Conservation (phyloP, 2,888 invertebrate genomes). For the Lapara coniferarum region DNA sequence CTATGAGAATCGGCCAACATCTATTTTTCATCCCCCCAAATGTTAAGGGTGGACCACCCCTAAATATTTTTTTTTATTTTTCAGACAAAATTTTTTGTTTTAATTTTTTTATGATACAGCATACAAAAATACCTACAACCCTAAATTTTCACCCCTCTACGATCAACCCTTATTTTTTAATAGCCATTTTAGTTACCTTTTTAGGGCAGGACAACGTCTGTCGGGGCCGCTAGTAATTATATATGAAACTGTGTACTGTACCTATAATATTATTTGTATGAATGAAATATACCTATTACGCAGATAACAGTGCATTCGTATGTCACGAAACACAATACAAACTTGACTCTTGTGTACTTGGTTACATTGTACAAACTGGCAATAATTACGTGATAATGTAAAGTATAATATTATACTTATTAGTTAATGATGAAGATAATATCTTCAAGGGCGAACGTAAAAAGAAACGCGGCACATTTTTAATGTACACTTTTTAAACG, state of each 20-base stretch:
- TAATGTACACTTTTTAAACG: not conserved
- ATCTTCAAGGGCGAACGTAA: constrained; percentile 10
- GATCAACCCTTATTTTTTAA: too few species aligned
- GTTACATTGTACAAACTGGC: not conserved
- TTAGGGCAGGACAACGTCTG: too few species aligned
- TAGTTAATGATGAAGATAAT: not conserved
- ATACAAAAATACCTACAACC: too few species aligned
- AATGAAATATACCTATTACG: constrained; percentile 9
- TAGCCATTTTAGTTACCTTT: too few species aligned
- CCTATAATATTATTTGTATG: constrained; percentile 2
- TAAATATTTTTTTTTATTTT: too few species aligned
- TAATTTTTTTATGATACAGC: too few species aligned
- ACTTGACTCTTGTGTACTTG: not conserved
- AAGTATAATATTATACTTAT: not conserved
- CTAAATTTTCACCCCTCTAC: too few species aligned
- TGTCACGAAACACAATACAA: constrained; percentile 17
- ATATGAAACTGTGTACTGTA: not conserved
- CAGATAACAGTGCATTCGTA: constrained; percentile 12
- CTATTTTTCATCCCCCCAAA: too few species aligned
- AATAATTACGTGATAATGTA: not conserved
- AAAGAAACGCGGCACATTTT: not conserved
- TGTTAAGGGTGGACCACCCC: too few species aligned
- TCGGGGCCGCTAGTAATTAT: too few species aligned
- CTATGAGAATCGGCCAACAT: too few species aligned
- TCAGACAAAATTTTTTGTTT: too few species aligned